Conservation (phyloP, 2,888 invertebrate species). For the Liposcelis brunnea region DNA sequence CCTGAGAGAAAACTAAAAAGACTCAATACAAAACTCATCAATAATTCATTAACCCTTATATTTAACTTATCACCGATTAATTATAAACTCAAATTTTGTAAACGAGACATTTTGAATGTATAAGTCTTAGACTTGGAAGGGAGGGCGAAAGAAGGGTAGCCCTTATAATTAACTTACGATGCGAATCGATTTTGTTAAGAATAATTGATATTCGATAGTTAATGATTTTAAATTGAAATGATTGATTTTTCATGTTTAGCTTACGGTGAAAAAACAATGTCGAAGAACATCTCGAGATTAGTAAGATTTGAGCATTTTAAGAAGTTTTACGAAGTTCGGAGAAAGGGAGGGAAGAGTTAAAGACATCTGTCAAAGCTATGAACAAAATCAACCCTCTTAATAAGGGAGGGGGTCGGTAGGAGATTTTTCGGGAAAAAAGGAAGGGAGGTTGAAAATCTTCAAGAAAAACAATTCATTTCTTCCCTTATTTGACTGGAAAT, state of each 20-base stretch:
- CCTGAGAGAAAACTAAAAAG: slow-evolving; percentile 2
- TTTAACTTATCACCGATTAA: slow-evolving; percentile 2
- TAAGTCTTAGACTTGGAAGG: too few species aligned
- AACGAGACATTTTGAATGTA: background rate
- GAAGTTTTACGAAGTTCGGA: slow-evolving; percentile 1
- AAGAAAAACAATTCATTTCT: slow-evolving; percentile 2
- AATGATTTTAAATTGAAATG: slow-evolving; percentile 2
- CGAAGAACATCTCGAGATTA: background rate
- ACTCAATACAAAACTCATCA: slow-evolving; percentile 3
- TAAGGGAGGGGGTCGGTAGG: background rate
- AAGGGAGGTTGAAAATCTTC: background rate
- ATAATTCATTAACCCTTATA: background rate
- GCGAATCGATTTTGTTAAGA: too few species aligned
- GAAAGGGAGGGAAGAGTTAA: background rate
- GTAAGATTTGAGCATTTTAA: slow-evolving; percentile 3
- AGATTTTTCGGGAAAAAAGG: too few species aligned
- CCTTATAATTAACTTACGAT: too few species aligned
- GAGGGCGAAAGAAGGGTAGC: too few species aligned
- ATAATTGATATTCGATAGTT: slow-evolving; percentile 1
- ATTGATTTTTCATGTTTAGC: slow-evolving; percentile 5
- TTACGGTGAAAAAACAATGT: slow-evolving; percentile 4
- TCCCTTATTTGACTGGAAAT: slow-evolving; percentile 3
- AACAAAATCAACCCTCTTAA: background rate
- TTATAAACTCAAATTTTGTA: slow-evolving; percentile 3
- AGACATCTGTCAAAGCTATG: slow-evolving; percentile 5